Percentiles rank a stretch among this genome's conserved stretches.
Evolutionary conservation across 2,113 vertebrate genomes (phyloP).

Genomic region (Trichomycterus rosablanca): DNA sequence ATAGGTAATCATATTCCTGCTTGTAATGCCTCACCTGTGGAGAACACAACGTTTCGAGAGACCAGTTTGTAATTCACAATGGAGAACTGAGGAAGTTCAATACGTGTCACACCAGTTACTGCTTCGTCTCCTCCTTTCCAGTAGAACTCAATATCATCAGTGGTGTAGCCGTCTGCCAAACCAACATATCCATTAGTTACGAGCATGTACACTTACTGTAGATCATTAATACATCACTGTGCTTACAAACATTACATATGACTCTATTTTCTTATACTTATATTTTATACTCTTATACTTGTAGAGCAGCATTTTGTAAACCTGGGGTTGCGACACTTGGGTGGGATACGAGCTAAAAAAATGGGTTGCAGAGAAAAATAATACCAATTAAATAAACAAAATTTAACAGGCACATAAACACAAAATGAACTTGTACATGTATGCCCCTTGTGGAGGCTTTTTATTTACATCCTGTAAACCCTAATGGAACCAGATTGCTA

Average conservation of each 20-base stretch:
- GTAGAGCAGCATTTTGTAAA: too few relatives aligned
- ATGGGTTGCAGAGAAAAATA: too few relatives aligned
- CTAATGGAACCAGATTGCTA: too few relatives aligned
- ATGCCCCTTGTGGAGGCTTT: too few relatives aligned
- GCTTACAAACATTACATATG: background rate
- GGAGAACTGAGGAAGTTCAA: conserved; percentile 97
- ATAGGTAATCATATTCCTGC: background rate
- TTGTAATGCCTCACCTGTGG: conserved; percentile 75
- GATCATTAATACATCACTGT: background rate
- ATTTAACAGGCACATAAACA: too few relatives aligned
- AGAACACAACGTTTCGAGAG: conserved; percentile 95
- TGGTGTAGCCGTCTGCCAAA: conserved; percentile 90
- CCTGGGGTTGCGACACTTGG: too few relatives aligned
- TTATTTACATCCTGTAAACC: too few relatives aligned
- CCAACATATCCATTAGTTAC: conserved; percentile 18
- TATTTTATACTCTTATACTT: too few relatives aligned
- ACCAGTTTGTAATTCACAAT: conserved; percentile 93
- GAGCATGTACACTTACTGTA: background rate
- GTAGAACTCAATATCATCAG: conserved; percentile 96
- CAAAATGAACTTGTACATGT: too few relatives aligned
- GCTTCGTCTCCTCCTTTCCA: conserved; percentile 92
- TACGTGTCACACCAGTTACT: conserved; percentile 88
- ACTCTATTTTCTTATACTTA: too few relatives aligned
- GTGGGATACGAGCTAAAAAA: too few relatives aligned
- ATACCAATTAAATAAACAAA: too few relatives aligned